Conservation (phyloP, 2,113 vertebrate genomes). For the Falcunculus frontatus region DNA sequence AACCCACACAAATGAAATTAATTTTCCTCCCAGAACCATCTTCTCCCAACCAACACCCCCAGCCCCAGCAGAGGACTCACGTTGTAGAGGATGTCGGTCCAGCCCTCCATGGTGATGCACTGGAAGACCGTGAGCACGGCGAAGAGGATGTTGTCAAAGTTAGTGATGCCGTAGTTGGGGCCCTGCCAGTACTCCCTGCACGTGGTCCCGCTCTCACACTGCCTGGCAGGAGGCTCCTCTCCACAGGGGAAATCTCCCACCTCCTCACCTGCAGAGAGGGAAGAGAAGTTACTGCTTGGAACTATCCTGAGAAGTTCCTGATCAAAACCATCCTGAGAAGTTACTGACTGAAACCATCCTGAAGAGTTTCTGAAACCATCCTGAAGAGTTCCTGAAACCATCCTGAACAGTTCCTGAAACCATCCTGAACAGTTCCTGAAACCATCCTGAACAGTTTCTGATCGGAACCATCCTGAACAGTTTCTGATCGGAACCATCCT, state of each 20-base stretch:
- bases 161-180: constrained; percentile 95
- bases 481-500: background rate
- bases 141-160: constrained; percentile 97
- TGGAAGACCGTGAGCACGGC: constrained; percentile 95
- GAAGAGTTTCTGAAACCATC: fast-evolving
- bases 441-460: fast-evolving
- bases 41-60: background rate
- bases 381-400: background rate
- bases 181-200: constrained; percentile 91
- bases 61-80: constrained; percentile 74
- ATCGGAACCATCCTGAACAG: background rate
- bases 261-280: constrained; percentile 72
- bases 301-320: background rate
- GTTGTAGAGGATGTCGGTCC: constrained; percentile 95
- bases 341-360: background rate
- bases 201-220: constrained; percentile 74
- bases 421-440: background rate
- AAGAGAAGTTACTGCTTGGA: background rate
- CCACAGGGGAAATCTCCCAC: constrained; percentile 89
- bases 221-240: constrained; percentile 79
- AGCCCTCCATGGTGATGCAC: constrained; percentile 99
- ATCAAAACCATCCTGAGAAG: fast-evolving
- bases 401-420: background rate
- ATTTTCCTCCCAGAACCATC: background rate
- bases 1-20: fast-evolving